Percentiles rank a stretch among this genome's conserved stretches.
These are phyloP conservation scores for Chunga burmeisteri DNA, from an alignment of 2,113 vertebrate species.

Conservation along the genomic window DNA sequence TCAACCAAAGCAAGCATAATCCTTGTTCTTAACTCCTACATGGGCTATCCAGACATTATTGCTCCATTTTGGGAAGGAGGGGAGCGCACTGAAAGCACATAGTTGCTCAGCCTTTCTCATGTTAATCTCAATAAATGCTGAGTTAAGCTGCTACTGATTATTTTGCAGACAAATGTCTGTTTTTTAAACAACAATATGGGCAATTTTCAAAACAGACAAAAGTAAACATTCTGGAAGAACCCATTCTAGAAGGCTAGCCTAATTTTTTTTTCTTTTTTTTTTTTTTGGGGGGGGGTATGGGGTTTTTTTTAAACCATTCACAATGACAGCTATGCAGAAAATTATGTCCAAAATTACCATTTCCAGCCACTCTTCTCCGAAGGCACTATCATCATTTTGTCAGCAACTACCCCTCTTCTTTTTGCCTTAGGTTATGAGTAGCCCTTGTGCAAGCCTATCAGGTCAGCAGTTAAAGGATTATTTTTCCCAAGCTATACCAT, in stretches of 20 bases:
- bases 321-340: neutral
- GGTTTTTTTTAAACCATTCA: neutral
- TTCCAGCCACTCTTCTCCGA: neutral
- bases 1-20: neutral
- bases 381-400: neutral
- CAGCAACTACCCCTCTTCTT: neutral
- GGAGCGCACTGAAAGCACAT: neutral
- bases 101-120: neutral
- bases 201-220: neutral
- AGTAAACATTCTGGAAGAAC: neutral
- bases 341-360: neutral
- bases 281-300: fast-evolving
- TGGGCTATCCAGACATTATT: neutral
- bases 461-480: neutral
- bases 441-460: neutral
- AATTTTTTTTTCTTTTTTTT: neutral
- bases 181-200: neutral
- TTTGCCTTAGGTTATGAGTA: neutral
- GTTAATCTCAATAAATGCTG: neutral
- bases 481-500: neutral
- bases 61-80: too few species aligned
- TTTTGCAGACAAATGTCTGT: neutral
- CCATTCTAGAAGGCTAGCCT: neutral
- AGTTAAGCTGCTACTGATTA: neutral
- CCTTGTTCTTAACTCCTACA: neutral